Conservation (phyloP, 2,888 invertebrate genomes). For the Amorpha juglandis region DNA sequence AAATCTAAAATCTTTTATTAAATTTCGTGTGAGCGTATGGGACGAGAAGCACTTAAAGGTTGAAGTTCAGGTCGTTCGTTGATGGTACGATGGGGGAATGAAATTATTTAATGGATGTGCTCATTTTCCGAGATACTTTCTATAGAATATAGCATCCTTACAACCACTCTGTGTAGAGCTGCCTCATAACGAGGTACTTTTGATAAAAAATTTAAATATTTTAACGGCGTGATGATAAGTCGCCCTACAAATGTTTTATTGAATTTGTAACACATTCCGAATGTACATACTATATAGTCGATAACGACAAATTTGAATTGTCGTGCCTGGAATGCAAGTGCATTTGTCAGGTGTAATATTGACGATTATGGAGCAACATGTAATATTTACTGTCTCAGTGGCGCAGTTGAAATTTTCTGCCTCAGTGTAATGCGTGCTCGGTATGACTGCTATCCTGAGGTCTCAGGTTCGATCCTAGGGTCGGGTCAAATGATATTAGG, state of each 20-base stretch:
- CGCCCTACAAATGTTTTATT: too few relatives aligned
- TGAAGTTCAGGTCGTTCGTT: conserved; percentile 18
- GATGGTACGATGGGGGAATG: conserved; percentile 8
- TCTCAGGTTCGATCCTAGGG: too few relatives aligned
- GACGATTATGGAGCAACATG: not conserved
- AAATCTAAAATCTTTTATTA: conserved; percentile 10
- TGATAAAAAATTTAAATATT: not conserved
- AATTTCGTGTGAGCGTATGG: conserved; percentile 1
- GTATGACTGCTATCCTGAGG: too few relatives aligned
- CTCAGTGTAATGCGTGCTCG: too few relatives aligned
- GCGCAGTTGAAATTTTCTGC: too few relatives aligned
- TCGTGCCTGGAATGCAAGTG: too few relatives aligned
- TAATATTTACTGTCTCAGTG: too few relatives aligned
- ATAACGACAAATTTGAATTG: too few relatives aligned
- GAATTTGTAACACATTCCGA: not conserved
- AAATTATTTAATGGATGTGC: conserved; percentile 11
- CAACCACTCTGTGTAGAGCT: not conserved
- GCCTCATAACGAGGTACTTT: not conserved
- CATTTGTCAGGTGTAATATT: not conserved
- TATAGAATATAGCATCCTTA: conserved; percentile 1
- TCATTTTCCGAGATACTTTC: conserved; percentile 13
- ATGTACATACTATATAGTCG: too few relatives aligned
- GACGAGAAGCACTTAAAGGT: conserved; percentile 14
- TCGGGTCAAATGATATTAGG: too few relatives aligned
- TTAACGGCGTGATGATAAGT: too few relatives aligned